Conservation (phyloP, 2,888 invertebrate species). For the Euplagia quadripunctaria region DNA sequence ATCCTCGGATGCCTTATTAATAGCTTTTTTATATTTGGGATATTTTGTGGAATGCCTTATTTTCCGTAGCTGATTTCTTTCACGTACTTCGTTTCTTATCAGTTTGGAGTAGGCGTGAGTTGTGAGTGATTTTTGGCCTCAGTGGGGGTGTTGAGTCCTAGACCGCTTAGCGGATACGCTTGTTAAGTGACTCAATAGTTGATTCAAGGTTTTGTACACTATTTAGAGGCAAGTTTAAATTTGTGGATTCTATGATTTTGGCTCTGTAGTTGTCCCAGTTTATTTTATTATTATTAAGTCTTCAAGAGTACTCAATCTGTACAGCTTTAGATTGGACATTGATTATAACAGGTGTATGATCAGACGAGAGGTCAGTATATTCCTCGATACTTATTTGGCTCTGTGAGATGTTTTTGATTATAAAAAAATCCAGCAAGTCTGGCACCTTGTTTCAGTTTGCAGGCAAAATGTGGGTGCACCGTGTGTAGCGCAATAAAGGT, state of each 20-base stretch:
- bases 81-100: neutral
- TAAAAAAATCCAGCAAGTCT: conserved; percentile 6
- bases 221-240: neutral
- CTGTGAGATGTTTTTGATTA: too few relatives aligned
- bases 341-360: too few relatives aligned
- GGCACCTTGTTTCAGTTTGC: conserved; percentile 9
- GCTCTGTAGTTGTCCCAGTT: neutral
- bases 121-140: conserved; percentile 1
- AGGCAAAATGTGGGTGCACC: conserved; percentile 11
- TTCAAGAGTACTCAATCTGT: neutral
- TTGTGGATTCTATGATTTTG: neutral
- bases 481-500: neutral
- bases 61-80: neutral
- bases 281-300: neutral
- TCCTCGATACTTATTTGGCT: conserved; percentile 3
- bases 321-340: conserved; percentile 7
- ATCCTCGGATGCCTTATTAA: conserved; percentile 1
- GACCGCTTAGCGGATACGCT: neutral
- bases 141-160: neutral
- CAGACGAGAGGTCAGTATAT: conserved; percentile 11
- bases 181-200: neutral
- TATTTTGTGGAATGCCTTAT: too few relatives aligned
- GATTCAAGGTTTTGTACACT: neutral
- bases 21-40: neutral
- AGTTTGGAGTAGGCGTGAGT: neutral